These are phyloP conservation scores for Myathropa florea DNA, from an alignment of 2,888 invertebrate species.

Conservation along the genomic window DNA sequence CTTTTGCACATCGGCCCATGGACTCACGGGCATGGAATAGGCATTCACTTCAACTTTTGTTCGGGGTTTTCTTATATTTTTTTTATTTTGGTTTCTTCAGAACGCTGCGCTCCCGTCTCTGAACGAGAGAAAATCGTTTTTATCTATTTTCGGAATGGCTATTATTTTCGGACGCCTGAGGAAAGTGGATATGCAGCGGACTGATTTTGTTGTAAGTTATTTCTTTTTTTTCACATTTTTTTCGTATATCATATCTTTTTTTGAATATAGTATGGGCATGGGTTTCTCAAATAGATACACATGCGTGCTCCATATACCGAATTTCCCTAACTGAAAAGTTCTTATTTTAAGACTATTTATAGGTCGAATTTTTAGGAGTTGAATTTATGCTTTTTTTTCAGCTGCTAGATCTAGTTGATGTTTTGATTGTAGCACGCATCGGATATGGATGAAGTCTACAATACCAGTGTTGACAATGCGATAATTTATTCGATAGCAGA, in stretches of 20 bases:
- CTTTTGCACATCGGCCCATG: slow-evolving; percentile 30
- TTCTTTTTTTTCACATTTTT: slow-evolving; percentile 10
- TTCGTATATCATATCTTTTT: slow-evolving; percentile 57
- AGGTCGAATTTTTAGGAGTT: slow-evolving; percentile 35
- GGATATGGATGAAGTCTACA: neutral
- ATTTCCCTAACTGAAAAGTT: slow-evolving; percentile 51
- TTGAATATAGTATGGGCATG: slow-evolving; percentile 50
- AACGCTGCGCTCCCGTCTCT: slow-evolving; percentile 30
- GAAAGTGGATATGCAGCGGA: slow-evolving; percentile 68
- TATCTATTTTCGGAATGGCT: slow-evolving; percentile 69
- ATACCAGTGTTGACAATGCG: too few species aligned
- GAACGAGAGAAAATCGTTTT: slow-evolving; percentile 52
- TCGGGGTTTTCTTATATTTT: neutral
- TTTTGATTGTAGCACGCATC: neutral
- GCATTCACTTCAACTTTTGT: slow-evolving; percentile 47
- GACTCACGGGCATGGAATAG: slow-evolving; percentile 33
- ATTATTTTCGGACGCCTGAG: slow-evolving; percentile 64
- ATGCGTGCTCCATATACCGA: slow-evolving; percentile 58
- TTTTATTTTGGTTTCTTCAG: slow-evolving; percentile 25
- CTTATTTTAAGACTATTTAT: slow-evolving; percentile 42
- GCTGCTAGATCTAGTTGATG: neutral
- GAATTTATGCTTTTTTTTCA: neutral
- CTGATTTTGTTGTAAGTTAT: slow-evolving; percentile 1
- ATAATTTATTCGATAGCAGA: too few species aligned
- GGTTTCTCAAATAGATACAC: slow-evolving; percentile 52